Evolutionary conservation across 2,888 invertebrate species (phyloP), one percentile per base, ranked within the genome.

Genomic region (Clepsis dumicolana): DNA sequence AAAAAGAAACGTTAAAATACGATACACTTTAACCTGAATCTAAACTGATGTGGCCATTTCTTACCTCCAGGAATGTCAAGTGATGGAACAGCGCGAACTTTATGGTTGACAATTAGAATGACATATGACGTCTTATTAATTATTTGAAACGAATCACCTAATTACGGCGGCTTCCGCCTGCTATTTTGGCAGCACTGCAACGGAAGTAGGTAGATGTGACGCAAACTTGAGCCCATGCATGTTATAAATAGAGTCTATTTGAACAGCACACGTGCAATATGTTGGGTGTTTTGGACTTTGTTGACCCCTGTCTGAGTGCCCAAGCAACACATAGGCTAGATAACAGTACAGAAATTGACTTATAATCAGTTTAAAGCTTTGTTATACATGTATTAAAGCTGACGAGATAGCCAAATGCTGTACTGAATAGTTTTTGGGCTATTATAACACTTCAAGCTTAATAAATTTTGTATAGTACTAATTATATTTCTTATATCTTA

Each of bases 161-260:
- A 74, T 72, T 71, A 70, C 60, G n/a, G 32, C 44, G 29, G 66
- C 65, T 71, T 65, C 66, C 57, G 59, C 48, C 64, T 62, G 64
- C 53, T 70, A 59, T 60, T 65, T 71, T 74, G 73, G 73, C 72
- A 72, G 50, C 64, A 65, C 24, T 65, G 70, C 70, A 71, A 44
- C 69, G 72, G 70, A 72, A 71, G 64, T 66, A 48, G 35, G 64
- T 66, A 48, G 35, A 44, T 41, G 69, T 72, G 72, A 70, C 73
- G 73, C 61, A 69, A 71, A 69, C 70, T 64, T 65, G 62, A 65
- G 57, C 38, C 52, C 64, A 59, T 60, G 68, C 67, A 68, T n/a
- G 75, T 77, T 75, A 72, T 77, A 78, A 79, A 77, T 74, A 74
- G 70, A 70, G 53, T 48, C 53, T 68, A 64, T 70, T 69, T 71